Percentiles rank a stretch among this genome's conserved stretches.
Evolutionary conservation across 2,113 vertebrate species (phyloP).

Genomic region (Crotalus viridis): DNA sequence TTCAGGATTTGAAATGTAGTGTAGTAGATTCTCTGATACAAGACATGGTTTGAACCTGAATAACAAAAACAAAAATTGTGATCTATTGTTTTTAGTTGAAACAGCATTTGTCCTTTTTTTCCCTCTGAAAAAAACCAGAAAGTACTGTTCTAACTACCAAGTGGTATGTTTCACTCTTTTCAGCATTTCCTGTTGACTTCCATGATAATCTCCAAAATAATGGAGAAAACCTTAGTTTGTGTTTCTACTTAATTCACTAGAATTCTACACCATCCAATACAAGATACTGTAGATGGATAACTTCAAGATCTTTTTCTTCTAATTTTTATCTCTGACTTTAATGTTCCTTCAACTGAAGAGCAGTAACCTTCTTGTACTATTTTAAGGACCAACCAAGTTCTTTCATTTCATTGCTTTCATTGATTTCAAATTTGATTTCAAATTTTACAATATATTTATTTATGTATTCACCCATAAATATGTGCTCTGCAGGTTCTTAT

Average conservation of each 20-base stretch:
- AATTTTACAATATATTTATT: too few species aligned
- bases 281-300: background rate
- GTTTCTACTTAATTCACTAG: background rate
- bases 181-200: constrained; percentile 44
- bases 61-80: constrained; percentile 11
- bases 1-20: constrained; percentile 29
- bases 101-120: constrained; percentile 31
- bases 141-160: constrained; percentile 54
- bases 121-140: constrained; percentile 39
- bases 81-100: constrained; percentile 42
- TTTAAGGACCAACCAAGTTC: background rate
- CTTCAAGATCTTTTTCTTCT: background rate
- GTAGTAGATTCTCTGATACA: background rate
- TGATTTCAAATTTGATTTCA: background rate
- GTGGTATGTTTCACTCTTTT: constrained; percentile 45
- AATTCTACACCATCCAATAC: background rate
- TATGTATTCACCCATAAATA: background rate
- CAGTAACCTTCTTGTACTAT: background rate
- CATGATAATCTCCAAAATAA: background rate
- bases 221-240: background rate
- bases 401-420: background rate
- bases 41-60: background rate
- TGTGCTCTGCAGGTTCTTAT: background rate
- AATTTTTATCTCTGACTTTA: background rate
- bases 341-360: background rate